phyloP scores from a whole-genome alignment of 2,113 vertebrate genomes.

The Triplophysa tibetana region DNA sequence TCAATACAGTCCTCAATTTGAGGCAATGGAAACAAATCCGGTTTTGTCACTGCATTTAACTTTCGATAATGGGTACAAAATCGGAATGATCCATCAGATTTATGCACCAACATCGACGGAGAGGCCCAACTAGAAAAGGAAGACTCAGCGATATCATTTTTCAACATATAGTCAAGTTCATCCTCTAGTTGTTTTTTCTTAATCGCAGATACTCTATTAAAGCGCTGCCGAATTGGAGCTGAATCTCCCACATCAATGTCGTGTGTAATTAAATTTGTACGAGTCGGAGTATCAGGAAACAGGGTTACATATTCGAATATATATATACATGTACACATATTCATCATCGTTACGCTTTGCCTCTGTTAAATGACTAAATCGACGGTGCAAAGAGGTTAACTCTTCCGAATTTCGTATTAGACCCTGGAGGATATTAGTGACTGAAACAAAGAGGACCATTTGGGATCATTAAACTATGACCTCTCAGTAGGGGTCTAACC shows the following conservation, averaged over 20 bases:
- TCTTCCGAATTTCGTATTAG: background rate
- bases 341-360: background rate
- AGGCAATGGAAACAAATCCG: background rate
- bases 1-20: background rate
- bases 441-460: no score
- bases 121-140: background rate
- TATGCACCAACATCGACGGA: background rate
- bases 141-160: background rate
- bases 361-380: background rate
- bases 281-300: background rate
- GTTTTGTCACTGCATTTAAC: background rate
- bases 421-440: background rate
- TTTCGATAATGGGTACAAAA: background rate
- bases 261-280: background rate
- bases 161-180: background rate
- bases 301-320: background rate
- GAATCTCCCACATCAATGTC: background rate
- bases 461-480: no score
- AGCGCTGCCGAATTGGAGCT: background rate
- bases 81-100: background rate
- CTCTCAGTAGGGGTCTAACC: no score
- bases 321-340: no score
- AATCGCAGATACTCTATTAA: background rate
- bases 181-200: background rate
- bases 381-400: background rate